phyloP scores from a whole-genome alignment of 1,140 invertebrate species.

The Drosophila grimshawi region DNA sequence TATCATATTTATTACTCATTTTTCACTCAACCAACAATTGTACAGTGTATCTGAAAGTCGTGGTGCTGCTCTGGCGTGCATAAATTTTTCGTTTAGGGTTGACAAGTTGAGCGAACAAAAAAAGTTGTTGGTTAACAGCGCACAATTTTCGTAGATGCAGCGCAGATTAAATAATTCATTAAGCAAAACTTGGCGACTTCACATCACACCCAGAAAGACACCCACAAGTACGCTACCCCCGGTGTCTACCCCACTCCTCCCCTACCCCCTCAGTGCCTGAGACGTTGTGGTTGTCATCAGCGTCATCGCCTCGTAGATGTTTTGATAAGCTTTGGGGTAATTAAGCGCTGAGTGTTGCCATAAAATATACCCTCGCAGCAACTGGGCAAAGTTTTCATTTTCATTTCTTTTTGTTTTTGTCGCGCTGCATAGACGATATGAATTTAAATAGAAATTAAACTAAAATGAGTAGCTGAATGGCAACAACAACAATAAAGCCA shows the following conservation, averaged over 20 bases:
- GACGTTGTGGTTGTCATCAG: constrained; percentile 36
- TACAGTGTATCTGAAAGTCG: constrained; percentile 11
- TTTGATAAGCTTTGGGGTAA: constrained; percentile 77
- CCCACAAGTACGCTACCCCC: neutral
- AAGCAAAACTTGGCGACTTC: constrained; percentile 63
- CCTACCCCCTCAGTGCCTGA: neutral
- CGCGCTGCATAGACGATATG: constrained; percentile 68
- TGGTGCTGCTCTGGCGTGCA: neutral
- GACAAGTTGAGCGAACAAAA: constrained; percentile 74
- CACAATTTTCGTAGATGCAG: constrained; percentile 61
- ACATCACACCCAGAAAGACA: constrained; percentile 12
- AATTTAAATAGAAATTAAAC: constrained; percentile 83
- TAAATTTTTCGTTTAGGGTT: constrained; percentile 50
- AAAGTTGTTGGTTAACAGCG: constrained; percentile 54
- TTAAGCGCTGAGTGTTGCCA: constrained; percentile 69
- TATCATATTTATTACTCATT: too few species aligned
- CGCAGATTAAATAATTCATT: constrained; percentile 80
- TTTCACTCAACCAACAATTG: neutral
- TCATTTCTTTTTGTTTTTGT: neutral
- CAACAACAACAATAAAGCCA: constrained; percentile 22
- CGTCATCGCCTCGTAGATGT: constrained; percentile 66
- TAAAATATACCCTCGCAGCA: constrained; percentile 35
- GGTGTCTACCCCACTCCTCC: neutral
- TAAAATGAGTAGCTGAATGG: constrained; percentile 61
- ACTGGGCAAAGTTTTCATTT: constrained; percentile 58